phyloP scores from a whole-genome alignment of 1,140 invertebrate species.

The Macrobrachium rosenbergii region DNA sequence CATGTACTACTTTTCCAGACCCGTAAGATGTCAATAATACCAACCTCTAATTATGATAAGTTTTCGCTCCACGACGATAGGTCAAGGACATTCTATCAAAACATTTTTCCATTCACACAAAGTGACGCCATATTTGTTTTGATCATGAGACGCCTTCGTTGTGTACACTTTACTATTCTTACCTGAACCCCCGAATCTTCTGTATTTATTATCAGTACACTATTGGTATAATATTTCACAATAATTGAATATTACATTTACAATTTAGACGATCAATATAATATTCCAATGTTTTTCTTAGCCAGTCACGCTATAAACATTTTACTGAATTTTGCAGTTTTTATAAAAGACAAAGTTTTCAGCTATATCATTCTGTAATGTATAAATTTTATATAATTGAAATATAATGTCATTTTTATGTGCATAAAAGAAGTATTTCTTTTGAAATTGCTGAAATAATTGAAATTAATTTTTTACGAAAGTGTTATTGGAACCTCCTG shows the following conservation, averaged over 20 bases:
- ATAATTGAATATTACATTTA: too few species aligned
- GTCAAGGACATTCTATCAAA: slow-evolving; percentile 56
- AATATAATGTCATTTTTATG: too few species aligned
- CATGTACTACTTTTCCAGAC: not conserved
- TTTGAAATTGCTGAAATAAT: too few species aligned
- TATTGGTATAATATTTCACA: not conserved
- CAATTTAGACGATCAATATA: too few species aligned
- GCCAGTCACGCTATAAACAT: too few species aligned
- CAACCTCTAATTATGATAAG: slow-evolving; percentile 41
- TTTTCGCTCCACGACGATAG: slow-evolving; percentile 5
- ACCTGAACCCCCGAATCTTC: not conserved
- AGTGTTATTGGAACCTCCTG: not conserved
- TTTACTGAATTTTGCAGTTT: not conserved
- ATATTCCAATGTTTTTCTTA: too few species aligned
- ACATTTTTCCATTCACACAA: slow-evolving; percentile 37
- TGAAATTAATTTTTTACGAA: not conserved
- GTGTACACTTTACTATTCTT: not conserved
- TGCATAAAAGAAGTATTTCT: too few species aligned
- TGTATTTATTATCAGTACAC: not conserved
- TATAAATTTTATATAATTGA: too few species aligned
- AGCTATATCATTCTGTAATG: not conserved
- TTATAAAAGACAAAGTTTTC: not conserved
- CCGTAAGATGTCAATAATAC: not conserved
- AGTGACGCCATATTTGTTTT: slow-evolving; percentile 62
- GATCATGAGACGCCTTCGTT: slow-evolving; percentile 37